These are phyloP conservation scores for Zeus faber DNA, from an alignment of 2,113 vertebrate genomes.

Conservation along the genomic window DNA sequence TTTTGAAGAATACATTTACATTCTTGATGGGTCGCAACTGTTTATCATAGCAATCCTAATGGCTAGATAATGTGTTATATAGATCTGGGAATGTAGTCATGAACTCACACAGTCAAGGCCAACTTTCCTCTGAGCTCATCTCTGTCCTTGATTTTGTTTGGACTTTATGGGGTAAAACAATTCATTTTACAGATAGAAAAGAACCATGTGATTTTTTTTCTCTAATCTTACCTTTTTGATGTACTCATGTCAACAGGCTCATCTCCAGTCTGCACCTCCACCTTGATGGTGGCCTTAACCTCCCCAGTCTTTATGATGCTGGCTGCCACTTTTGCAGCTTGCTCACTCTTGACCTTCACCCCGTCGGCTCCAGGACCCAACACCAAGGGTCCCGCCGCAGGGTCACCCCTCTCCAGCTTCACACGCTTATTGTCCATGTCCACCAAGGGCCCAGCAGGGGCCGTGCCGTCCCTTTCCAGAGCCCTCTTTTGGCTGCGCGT, in stretches of 20 bases:
- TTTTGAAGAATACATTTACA: too few species aligned
- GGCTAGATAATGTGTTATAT: too few species aligned
- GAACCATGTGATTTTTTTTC: too few species aligned
- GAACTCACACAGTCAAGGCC: too few species aligned
- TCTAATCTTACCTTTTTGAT: constrained; percentile 89
- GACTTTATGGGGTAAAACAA: too few species aligned
- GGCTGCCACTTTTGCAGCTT: constrained; percentile 71
- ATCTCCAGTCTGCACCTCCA: constrained; percentile 84
- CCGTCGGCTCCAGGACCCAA: constrained; percentile 47
- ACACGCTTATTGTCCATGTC: constrained; percentile 85
- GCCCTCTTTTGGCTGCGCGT: constrained; percentile 96
- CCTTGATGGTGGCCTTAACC: constrained; percentile 82
- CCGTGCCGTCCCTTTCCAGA: constrained; percentile 78
- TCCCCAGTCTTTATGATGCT: constrained; percentile 80
- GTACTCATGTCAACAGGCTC: constrained; percentile 97
- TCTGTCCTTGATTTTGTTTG: too few species aligned
- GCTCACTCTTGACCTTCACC: constrained; percentile 69
- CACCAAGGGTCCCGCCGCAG: constrained; percentile 31
- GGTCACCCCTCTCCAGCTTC: constrained; percentile 82
- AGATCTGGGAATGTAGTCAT: too few species aligned
- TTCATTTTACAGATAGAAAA: too few species aligned
- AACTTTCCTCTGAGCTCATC: too few species aligned
- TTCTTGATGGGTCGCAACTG: too few species aligned
- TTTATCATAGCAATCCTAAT: too few species aligned
- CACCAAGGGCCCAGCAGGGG: constrained; percentile 41